Evolutionary conservation across 2,113 vertebrate genomes (phyloP), one percentile per base, ranked within the genome.

Genomic region (Oceanodroma tethys): DNA sequence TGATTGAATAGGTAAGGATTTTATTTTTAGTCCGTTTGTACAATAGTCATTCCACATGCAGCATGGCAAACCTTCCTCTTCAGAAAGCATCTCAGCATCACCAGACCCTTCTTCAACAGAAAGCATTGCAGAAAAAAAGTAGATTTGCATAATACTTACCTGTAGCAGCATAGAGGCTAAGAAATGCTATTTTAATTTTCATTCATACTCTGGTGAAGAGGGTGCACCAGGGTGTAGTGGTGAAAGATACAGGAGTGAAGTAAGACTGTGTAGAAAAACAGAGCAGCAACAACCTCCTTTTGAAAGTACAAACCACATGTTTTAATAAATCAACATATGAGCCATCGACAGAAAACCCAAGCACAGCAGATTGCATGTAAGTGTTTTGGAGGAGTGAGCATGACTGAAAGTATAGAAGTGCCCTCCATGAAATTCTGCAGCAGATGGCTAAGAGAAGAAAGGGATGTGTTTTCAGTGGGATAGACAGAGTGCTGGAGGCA

Each of bases 1-100:
- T 36, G 13, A 76, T 47, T 18, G 23, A 81, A 43, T 48, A 90
- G 82, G 16, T 52, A 10, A 0, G 4, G 36, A 38, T 70, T 86
- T 72, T 40, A 26, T 30, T 81, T 79, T 56, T 26, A 40, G n/a
- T 72, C 21, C 1, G 3, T 66, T 47, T 29, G 34, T 42, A 56
- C n/a, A 32, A 5, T 2, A 70, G 38, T 45, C 1, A 0, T 43
- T 72, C 22, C 16, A 5, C 3, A 3, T 83, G 36, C 66, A 23
- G 25, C 36, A 29, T 11, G 18, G 42, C 8, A 68, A n/a, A 27
- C 16, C 20, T 50, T 45, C 17, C 32, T 70, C 48, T 68, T 81
- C 55, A 62, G 48, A 74, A 80, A 32, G 55, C 4, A 0, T 30
- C n/a, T 89, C 19, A 3, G 40, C 26, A 16, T 68, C 32, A 26